A percentile compares a stretch with the other conserved stretches of the same genome.
Conservation (phyloP, 2,113 vertebrate species). For the Uropsilus gracilis region DNA sequence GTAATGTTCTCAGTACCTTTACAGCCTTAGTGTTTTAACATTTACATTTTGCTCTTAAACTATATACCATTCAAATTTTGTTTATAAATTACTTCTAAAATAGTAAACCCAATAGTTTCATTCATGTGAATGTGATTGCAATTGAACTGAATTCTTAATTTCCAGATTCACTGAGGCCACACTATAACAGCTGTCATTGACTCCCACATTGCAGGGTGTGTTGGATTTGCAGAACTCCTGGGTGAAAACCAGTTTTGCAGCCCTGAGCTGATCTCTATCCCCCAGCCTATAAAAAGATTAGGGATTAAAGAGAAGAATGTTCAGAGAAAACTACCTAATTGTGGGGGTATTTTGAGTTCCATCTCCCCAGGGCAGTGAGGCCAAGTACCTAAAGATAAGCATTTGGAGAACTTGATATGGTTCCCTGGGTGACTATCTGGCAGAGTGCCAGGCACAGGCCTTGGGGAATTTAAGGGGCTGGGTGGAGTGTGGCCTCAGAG, state of each 20-base stretch:
- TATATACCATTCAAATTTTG: background rate
- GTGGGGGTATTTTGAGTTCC: slow-evolving; percentile 13
- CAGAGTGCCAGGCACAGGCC: background rate
- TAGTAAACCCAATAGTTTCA: background rate
- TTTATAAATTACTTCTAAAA: background rate
- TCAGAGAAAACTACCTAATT: slow-evolving; percentile 11
- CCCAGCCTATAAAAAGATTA: slow-evolving; percentile 30
- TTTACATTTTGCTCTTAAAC: slow-evolving; percentile 29
- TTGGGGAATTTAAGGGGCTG: background rate
- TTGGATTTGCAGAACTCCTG: background rate
- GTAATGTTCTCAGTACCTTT: background rate
- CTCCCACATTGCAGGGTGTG: background rate
- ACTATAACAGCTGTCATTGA: background rate
- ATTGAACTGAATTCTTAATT: background rate
- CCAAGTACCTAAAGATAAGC: background rate
- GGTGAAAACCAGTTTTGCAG: slow-evolving; percentile 57
- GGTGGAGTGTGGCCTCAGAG: background rate
- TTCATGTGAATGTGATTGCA: background rate
- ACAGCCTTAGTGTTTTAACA: background rate
- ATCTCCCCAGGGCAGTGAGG: background rate
- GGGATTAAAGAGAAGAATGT: slow-evolving; percentile 5
- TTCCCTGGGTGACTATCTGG: background rate
- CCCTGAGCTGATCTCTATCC: background rate
- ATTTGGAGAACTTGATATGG: background rate
- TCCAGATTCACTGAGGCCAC: background rate